Base-by-base conservation (phyloP, 1,140 invertebrate genomes). In the Euura lappo region DNA sequence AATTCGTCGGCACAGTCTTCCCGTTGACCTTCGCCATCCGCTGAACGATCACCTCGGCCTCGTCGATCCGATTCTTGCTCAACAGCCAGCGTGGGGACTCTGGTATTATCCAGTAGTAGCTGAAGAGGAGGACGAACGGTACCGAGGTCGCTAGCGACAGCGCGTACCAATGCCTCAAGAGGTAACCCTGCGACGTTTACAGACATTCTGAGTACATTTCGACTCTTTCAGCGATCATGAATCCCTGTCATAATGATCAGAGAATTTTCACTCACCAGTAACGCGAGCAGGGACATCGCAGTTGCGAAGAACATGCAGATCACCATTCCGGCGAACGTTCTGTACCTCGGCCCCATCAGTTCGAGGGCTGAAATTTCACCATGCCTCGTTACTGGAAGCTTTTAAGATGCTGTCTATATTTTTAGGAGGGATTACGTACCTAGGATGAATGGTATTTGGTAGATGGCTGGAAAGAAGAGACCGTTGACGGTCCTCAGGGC, bases 51-150 rank as follows among this genome's bases (percentile, higher is more conserved):
- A 83, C 86, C 78, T 91, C 89, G 3, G 91, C 90, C 75, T 91
- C 89, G 42, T 90, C 87, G 79, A 91, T 89, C 74, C 89, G 88
- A 64, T 91, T 89, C 74, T 90, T 89, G 67, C 89, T 89, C 71
- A 91, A 83, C 13, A 93, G 86, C 93, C 93, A 94, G 73, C 93
- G 85, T 3, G 92, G 91, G 44, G 92, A 92, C 81, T 93, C 92
- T 45, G 93, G 91, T 78, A 93, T 84, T 43, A 93, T 86, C 87
- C 91, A 91, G 76, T 90, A 90, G 72, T 87, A 93, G 88, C 91
- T 89, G 82, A 91, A 92, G 2, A 92, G 84, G 2, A 91, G 71
- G 78, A 93, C 75, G 79, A 94, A 94, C 0, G 93, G 93, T 46
- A 94, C 85, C 72, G 91, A 92, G 1, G 92, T 93, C 7, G 91